phyloP scores from a whole-genome alignment of 1,140 invertebrate genomes.

The Campoletis sonorensis region DNA sequence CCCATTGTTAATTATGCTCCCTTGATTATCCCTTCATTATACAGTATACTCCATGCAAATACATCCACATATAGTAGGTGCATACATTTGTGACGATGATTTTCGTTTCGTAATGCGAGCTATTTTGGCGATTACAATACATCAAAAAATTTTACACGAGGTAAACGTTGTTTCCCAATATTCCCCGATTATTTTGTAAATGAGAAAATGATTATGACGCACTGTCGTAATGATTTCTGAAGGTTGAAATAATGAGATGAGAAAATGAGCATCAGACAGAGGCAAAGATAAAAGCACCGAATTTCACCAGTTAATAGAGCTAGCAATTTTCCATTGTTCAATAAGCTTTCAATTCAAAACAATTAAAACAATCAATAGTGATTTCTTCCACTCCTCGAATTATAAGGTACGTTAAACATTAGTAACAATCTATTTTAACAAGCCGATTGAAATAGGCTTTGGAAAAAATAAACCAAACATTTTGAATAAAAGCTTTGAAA shows the following conservation, averaged over 20 bases:
- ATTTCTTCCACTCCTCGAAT: too few species aligned
- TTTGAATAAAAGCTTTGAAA: not conserved
- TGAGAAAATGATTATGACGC: constrained; percentile 7
- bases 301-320: too few species aligned
- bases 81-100: not conserved
- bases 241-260: not conserved
- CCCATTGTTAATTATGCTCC: constrained; percentile 29
- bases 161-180: not conserved
- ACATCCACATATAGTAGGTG: not conserved
- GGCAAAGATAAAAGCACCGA: too few species aligned
- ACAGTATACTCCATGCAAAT: not conserved
- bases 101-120: not conserved
- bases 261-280: not conserved
- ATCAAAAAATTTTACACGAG: not conserved
- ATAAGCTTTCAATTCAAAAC: too few species aligned
- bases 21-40: constrained; percentile 41
- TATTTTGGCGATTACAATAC: not conserved
- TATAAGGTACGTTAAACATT: too few species aligned
- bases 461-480: not conserved
- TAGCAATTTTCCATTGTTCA: too few species aligned
- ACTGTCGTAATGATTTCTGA: not conserved
- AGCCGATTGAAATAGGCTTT: too few species aligned
- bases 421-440: not conserved
- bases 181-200: constrained; percentile 9
- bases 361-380: too few species aligned